Base-by-base conservation (phyloP, 2,797 vertebrate genomes). In the Hippoglossus hippoglossus region DNA sequence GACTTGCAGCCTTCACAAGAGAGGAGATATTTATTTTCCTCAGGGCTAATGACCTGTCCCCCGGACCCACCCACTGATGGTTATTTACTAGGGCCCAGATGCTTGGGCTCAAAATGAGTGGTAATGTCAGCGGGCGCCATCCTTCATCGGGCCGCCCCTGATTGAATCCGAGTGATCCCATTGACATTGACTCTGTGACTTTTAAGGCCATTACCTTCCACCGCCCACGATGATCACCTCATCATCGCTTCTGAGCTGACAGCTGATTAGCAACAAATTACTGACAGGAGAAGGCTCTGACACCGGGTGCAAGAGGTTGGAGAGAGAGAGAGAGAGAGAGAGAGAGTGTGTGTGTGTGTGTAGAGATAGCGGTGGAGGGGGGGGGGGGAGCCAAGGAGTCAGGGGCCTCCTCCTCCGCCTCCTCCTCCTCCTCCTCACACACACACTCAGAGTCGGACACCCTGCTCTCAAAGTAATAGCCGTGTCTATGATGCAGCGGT, bases 41-140 rank as follows among this genome's bases (percentile, higher is more conserved):
- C 96, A 95, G 97, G 96, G 96, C 97, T 99, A 99, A 99, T 99
- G 98, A 98, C 97, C 98, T 98, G 98, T 99, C 97, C 96, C 96
- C 93, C 91, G 77, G 97, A 95, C 97, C 97, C 97, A 94, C 97
- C 97, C 96, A 97, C 97, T 97, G 97, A 98, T 98, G 97, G 96
- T 99, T 99, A 99, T 99, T 99, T 99, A 99, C 97, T 97, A 96
- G 98, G 96, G 95, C 97, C 97, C 98, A 99, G 98, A 99, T 99
- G 98, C 97, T 99, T 94, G 96, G 94, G 94, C 97, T 99, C 97
- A 99, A 97, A 97, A 97, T 98, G 97, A 98, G 96, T 96, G 96
- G 96, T 99, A 97, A 97, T 98, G 97, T 98, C 97, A 97, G 96
- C 95, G 92, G 96, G 96, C 90, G 95, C 96, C 96, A 97, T 98